A percentile compares a stretch with the other conserved stretches of the same genome.
Conservation (phyloP, 2,888 invertebrate species). For the Lasioglossum calceatum region DNA sequence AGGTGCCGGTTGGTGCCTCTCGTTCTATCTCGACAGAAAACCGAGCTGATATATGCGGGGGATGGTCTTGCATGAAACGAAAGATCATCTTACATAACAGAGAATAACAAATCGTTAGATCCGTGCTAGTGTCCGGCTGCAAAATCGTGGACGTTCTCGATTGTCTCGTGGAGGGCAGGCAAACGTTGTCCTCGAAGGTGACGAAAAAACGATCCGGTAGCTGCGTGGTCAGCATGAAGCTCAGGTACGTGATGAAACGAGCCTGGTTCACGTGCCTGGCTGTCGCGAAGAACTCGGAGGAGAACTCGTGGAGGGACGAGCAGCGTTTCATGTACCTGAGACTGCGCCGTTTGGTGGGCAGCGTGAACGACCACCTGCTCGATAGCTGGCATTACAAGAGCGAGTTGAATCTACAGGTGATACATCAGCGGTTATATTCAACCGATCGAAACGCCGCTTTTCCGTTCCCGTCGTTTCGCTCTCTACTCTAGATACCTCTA, state of each 20-base stretch:
- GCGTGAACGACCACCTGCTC: slow-evolving; percentile 79
- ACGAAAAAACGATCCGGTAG: slow-evolving; percentile 61
- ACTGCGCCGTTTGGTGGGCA: slow-evolving; percentile 79
- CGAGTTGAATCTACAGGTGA: slow-evolving; percentile 67
- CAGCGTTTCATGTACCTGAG: slow-evolving; percentile 82
- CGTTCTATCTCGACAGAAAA: not conserved
- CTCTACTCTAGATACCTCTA: slow-evolving; percentile 42
- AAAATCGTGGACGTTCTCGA: slow-evolving; percentile 81
- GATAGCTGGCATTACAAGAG: slow-evolving; percentile 77
- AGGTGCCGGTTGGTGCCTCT: not conserved
- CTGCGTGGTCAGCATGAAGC: slow-evolving; percentile 74
- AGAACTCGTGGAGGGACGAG: slow-evolving; percentile 80
- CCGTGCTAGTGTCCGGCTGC: slow-evolving; percentile 80
- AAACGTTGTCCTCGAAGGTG: slow-evolving; percentile 75
- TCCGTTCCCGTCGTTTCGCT: not conserved
- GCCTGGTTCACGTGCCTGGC: slow-evolving; percentile 81
- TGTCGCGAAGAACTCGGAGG: slow-evolving; percentile 70
- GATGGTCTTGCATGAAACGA: not conserved
- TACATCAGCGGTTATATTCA: not conserved
- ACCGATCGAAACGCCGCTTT: not conserved
- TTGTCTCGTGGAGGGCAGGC: slow-evolving; percentile 80
- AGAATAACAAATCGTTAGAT: slow-evolving; percentile 68
- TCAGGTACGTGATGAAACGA: slow-evolving; percentile 79
- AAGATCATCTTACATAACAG: not conserved
- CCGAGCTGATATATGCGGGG: not conserved